Conservation (phyloP, 2,797 vertebrate genomes). For the Otolemur crassicaudatus region DNA sequence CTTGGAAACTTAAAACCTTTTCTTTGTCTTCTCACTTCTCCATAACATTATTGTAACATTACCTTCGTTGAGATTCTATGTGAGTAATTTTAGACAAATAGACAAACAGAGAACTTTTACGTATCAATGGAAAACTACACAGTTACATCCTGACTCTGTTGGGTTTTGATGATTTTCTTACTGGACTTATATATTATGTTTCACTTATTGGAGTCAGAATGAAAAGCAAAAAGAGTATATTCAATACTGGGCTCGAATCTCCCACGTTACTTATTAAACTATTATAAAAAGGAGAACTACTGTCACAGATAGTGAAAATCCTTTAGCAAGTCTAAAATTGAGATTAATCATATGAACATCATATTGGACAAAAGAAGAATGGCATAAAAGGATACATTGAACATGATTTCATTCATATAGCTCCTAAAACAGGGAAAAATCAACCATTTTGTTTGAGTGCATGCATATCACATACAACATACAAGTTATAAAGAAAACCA, state of each 20-base stretch:
- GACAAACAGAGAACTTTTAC: no score
- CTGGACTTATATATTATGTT: conserved; percentile 32
- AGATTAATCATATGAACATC: background rate
- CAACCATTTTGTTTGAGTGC: background rate
- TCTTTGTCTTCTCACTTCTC: background rate
- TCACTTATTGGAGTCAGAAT: conserved; percentile 1
- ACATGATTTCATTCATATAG: conserved; percentile 5
- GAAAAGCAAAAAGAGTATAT: conserved; percentile 40
- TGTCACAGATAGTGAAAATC: conserved; percentile 7
- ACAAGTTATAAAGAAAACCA: conserved; percentile 38
- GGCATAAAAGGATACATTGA: conserved; percentile 5
- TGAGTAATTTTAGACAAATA: no score
- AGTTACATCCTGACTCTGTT: conserved; percentile 40
- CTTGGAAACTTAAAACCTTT: background rate
- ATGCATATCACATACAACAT: background rate
- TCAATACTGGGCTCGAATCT: background rate
- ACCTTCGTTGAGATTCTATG: background rate
- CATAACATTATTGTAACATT: background rate
- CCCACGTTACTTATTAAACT: conserved; percentile 21
- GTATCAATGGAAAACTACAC: no score
- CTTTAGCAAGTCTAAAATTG: background rate
- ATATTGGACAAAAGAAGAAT: background rate
- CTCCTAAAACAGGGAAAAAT: background rate
- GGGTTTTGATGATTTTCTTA: conserved; percentile 45
- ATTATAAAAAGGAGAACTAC: background rate